Evolutionary conservation across 2,888 invertebrate species (phyloP), one percentile per base, ranked within the genome.

Genomic region (Drosophila phalerata): DNA sequence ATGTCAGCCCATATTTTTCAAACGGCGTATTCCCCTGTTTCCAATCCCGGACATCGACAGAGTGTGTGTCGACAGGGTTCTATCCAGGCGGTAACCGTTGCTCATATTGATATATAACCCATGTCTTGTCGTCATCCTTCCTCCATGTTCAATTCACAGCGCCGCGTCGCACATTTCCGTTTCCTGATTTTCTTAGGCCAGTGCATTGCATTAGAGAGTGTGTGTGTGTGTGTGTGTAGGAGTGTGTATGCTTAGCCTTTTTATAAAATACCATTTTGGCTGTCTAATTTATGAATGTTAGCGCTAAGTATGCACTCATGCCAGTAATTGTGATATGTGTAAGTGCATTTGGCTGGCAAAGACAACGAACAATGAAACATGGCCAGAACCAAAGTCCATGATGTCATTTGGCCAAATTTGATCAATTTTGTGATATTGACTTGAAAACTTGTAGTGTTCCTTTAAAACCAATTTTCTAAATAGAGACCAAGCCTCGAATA

Each of bases 131-230:
- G 69, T 61, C 73, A 70, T 67, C 58, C 65, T 72, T 55, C 28
- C 55, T 30, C 73, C 78, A 84, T 83, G 85, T 88, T 90, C 90
- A 88, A 90, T 88, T 25, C 90, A 78, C 90, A 90, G 90, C 84
- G 77, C 79, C 88, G 79, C 81, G 73, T 83, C 82, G 80, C 81
- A 73, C 48, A 88, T 90, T 86, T 90, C 81, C 79, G 76, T 79
- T 81, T 77, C 80, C 83, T 80, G 81, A 90, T 89, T 80, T 88
- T 89, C 89, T 85, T 88, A 61, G 60, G 19, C 43, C 45, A 65
- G 34, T 22, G 43, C 38, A 58, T 47, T 56, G 28, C 6, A 28
- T 28, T 0, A 6, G 28, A 62, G n/a, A 51, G 48, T 32, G 57
- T 57, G 61, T 38, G 64, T 17, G 40, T 65, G 56, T 47, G 56